Conservation (phyloP, 35 echinoderm and acorn worm species). For the Hemicentrotus pulcherrimus region DNA sequence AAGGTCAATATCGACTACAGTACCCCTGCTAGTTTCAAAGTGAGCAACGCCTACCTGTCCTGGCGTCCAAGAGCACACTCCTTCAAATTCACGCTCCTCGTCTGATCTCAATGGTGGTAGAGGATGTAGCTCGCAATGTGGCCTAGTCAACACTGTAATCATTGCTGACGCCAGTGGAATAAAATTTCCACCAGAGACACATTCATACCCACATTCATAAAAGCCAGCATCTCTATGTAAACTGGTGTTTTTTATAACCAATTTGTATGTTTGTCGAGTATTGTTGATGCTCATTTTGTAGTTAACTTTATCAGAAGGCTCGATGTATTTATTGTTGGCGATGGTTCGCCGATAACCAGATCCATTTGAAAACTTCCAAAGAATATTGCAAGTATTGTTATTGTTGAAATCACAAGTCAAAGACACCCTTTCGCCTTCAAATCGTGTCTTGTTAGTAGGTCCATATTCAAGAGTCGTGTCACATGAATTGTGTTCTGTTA, state of each 20-base stretch:
- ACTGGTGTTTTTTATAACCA: not conserved
- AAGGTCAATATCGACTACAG: not conserved
- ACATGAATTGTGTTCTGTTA: not conserved
- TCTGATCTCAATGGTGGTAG: not conserved
- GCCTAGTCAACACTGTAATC: not conserved
- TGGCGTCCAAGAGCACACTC: not conserved
- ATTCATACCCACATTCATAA: slow-evolving; percentile 18
- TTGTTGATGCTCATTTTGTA: not conserved
- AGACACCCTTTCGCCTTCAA: not conserved
- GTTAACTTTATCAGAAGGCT: not conserved
- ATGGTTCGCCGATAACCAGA: not conserved
- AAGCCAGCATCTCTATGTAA: not conserved
- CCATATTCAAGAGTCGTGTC: not conserved
- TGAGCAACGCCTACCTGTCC: not conserved
- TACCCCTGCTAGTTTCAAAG: not conserved
- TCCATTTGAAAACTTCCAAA: not conserved
- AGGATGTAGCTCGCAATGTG: not conserved
- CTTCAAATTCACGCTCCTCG: not conserved
- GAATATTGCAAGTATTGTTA: not conserved
- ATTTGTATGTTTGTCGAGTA: not conserved
- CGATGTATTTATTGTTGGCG: not conserved
- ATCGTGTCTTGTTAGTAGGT: not conserved
- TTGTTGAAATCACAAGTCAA: slow-evolving; percentile 4
- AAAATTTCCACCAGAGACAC: not conserved
- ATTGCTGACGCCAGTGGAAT: not conserved